These are phyloP conservation scores for Hucho hucho DNA, from an alignment of 2,113 vertebrate genomes.

Conservation along the genomic window DNA sequence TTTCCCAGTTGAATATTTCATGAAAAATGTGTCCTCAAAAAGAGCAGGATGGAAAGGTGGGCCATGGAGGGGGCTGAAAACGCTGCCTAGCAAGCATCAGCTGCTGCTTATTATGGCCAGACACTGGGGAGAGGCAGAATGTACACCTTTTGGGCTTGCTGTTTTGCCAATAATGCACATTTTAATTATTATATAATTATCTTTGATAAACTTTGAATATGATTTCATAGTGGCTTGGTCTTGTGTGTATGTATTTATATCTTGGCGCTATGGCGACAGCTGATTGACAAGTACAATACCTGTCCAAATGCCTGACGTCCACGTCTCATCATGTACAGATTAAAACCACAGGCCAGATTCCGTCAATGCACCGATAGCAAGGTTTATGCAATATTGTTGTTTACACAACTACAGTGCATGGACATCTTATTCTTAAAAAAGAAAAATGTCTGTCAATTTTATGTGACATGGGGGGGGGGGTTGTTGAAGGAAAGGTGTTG, in stretches of 20 bases:
- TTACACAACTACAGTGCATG: no score
- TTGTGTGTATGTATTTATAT: conserved; percentile 27
- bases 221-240: conserved; percentile 11
- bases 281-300: conserved; percentile 1
- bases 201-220: conserved; percentile 24
- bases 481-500: no score
- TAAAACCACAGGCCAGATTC: no score
- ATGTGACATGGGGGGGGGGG: no score
- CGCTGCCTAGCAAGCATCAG: conserved; percentile 24
- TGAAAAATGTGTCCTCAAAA: background rate
- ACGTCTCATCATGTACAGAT: no score
- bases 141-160: conserved; percentile 17
- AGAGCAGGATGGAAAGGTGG: background rate
- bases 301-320: no score
- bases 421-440: no score
- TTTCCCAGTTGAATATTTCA: background rate
- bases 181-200: conserved; percentile 21
- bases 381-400: no score
- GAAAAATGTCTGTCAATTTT: no score
- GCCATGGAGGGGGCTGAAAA: background rate
- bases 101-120: conserved; percentile 19
- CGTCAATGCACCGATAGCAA: no score
- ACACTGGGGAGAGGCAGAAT: conserved; percentile 19
- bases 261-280: background rate
- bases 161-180: conserved; percentile 17